Base-by-base conservation (phyloP, 2,113 vertebrate species). In the Alligator sinensis region DNA sequence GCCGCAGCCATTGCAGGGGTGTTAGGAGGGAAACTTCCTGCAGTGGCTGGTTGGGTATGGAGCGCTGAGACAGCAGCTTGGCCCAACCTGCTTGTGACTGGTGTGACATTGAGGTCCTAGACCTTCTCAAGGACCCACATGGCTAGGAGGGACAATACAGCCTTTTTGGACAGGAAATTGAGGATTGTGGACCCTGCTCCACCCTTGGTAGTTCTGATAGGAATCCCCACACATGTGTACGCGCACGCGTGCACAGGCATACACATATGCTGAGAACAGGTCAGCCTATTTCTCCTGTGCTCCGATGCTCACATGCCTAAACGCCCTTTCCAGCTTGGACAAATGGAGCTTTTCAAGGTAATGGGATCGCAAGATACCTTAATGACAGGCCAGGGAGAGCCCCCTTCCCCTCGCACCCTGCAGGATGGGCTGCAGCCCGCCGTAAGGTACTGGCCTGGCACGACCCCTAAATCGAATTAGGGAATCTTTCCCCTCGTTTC, bases 331-430 rank as follows among this genome's bases (percentile, higher is more conserved):
- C 81, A 58, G 89, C 82, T 90, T 91, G 87, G 77, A 92, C 94
- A 94, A 91, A 68, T 93, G 92, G 92, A 92, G 86, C 30, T 95
- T 96, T 82, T 96, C 91, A 96, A 91, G 93, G 87, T 9, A 90
- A 77, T 24, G 87, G 82, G 72, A 94, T 59, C 88, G 90, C 16
- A 3, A 90, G 85, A 68, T 25, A 12, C 11, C 30, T 88, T n/a
- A 87, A 76, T 7, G 64, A 34, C 5, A 0, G 87, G 91, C 94
- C 88, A 11, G 84, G 84, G 84, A 95, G 61, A 82, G 1, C 72
- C 72, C 70, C 91, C 89, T 90, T 92, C 75, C 28, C 38, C 74
- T 25, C 21, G 9, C 1, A 1, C 70, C 75, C 1, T 3, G 16
- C 0, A 21, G 63, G 82, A 86, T 1, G 2, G 64, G 11, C 2